A percentile compares a stretch with the other conserved stretches of the same genome.
Evolutionary conservation across 1,140 invertebrate genomes (phyloP).

Genomic region (Ectropis grisescens): DNA sequence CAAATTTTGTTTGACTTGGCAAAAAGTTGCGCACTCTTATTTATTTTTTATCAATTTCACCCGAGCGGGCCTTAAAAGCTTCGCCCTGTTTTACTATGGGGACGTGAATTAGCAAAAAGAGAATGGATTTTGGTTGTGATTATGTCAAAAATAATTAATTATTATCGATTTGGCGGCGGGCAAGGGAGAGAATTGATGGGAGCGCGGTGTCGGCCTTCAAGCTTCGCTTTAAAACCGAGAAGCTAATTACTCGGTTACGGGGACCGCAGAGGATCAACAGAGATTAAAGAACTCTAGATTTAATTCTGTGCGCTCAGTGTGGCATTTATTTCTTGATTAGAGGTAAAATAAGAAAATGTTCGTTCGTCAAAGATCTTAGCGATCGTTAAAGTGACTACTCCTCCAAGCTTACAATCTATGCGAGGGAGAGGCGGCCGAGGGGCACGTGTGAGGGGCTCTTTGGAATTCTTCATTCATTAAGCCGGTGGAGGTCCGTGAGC

Average conservation of each 20-base stretch:
- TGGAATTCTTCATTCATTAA: conserved; percentile 57
- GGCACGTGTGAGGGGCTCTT: conserved; percentile 25
- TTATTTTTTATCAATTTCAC: conserved; percentile 69
- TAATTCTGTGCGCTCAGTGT: neutral
- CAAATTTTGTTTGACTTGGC: conserved; percentile 53
- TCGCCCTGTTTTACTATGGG: conserved; percentile 59
- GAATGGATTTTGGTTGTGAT: conserved; percentile 71
- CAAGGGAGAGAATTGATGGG: conserved; percentile 57
- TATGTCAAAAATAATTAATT: conserved; percentile 74
- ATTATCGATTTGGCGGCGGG: conserved; percentile 64
- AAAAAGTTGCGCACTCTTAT: conserved; percentile 55
- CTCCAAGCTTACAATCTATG: conserved; percentile 22
- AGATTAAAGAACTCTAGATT: conserved; percentile 25
- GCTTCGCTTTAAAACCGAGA: conserved; percentile 58
- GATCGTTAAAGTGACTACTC: conserved; percentile 8
- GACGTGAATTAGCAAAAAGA: conserved; percentile 72
- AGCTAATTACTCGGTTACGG: conserved; percentile 57
- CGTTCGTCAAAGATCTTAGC: neutral
- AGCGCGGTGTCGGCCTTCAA: conserved; percentile 31
- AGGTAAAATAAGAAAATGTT: neutral
- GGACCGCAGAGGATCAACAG: conserved; percentile 30
- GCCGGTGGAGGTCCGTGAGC: conserved; percentile 41
- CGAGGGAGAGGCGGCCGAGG: conserved; percentile 11
- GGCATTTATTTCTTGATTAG: no score
- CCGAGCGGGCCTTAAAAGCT: conserved; percentile 52